Percentiles rank a stretch among this genome's conserved stretches.
Conservation (phyloP, 2,797 vertebrate species). For the Onychomys torridus region DNA sequence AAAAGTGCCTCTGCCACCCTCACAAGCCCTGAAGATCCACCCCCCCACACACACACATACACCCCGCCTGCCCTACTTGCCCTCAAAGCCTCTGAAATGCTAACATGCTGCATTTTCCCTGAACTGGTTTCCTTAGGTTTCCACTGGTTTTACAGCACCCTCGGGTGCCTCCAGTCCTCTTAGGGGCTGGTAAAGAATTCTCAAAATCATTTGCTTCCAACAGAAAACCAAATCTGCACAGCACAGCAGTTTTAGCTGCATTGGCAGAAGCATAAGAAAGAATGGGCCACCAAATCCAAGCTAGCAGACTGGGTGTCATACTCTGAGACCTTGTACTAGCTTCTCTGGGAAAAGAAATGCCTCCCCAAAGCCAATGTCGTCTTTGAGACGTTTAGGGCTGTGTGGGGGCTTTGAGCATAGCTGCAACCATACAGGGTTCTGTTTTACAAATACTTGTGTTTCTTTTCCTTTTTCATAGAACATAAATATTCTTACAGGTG, state of each 20-base stretch:
- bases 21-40: neutral
- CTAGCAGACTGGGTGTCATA: neutral
- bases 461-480: constrained; percentile 13
- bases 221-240: constrained; percentile 55
- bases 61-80: neutral
- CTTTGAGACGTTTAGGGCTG: rapidly evolving
- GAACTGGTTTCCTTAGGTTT: neutral
- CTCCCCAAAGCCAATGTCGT: neutral
- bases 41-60: too few relatives aligned
- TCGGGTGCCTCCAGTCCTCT: constrained; percentile 61
- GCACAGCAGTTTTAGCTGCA: constrained; percentile 46
- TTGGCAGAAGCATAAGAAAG: neutral
- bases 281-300: constrained; percentile 25
- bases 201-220: constrained; percentile 65
- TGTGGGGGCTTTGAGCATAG: neutral
- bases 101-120: neutral
- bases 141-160: constrained; percentile 53
- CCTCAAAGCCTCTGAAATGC: neutral
- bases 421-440: neutral
- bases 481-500: neutral
- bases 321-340: neutral
- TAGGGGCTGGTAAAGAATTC: constrained; percentile 55
- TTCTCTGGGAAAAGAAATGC: neutral
- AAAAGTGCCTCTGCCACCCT: neutral
- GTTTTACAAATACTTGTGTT: neutral